Evolutionary conservation across 2,113 vertebrate genomes (phyloP).

Genomic region (Hydrolagus affinis): DNA sequence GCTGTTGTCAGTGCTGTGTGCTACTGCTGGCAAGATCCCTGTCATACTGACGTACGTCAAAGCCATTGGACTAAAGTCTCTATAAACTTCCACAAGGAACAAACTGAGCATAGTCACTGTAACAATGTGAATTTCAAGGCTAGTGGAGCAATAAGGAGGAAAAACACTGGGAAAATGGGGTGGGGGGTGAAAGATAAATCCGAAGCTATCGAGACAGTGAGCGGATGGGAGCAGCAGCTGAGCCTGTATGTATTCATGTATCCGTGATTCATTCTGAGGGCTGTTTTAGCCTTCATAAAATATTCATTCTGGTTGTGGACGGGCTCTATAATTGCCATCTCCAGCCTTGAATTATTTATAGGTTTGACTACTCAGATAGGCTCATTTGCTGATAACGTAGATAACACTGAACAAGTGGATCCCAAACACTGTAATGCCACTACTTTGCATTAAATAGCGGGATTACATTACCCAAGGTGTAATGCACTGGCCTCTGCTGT

Average conservation of each 20-base stretch:
- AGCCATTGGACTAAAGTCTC: neutral
- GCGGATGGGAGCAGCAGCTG: neutral
- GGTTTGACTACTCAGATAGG: constrained; percentile 91
- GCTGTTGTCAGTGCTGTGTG: too few relatives aligned
- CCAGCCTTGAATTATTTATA: constrained; percentile 98
- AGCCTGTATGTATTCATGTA: constrained; percentile 53
- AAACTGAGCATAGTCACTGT: neutral
- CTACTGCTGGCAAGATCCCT: too few relatives aligned
- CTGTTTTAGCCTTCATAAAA: constrained; percentile 82
- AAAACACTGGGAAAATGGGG: neutral
- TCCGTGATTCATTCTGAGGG: constrained; percentile 78
- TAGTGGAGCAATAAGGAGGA: neutral
- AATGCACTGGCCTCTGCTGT: constrained; percentile 60
- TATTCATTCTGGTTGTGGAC: constrained; percentile 88
- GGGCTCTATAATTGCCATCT: constrained; percentile 97
- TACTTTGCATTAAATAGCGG: constrained; percentile 80
- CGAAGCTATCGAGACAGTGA: neutral
- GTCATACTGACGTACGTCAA: too few relatives aligned
- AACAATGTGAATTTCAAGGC: constrained; percentile 22
- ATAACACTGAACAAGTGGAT: constrained; percentile 72
- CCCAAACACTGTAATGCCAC: constrained; percentile 74
- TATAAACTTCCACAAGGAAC: constrained; percentile 6
- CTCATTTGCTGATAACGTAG: constrained; percentile 95
- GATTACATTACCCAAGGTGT: constrained; percentile 77
- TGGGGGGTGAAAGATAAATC: neutral